Percentiles rank a stretch among this genome's conserved stretches.
Evolutionary conservation across 2,113 vertebrate species (phyloP).

Genomic region (Mormyrus iriodes): DNA sequence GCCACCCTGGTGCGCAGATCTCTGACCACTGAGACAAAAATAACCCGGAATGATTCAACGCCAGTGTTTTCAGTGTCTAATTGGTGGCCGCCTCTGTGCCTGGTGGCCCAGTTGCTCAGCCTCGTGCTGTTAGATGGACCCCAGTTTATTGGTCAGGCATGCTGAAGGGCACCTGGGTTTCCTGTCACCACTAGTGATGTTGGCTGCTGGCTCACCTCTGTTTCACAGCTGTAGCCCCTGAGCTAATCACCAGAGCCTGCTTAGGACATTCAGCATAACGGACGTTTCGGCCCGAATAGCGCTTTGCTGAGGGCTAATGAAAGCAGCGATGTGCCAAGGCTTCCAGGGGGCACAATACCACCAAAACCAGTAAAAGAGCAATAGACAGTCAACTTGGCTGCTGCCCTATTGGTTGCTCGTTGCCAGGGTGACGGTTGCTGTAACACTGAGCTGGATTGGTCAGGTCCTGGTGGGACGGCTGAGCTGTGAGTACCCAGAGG

Average conservation of each 20-base stretch:
- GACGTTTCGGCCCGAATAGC: not conserved
- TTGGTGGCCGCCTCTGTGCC: slow-evolving; percentile 24
- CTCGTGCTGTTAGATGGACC: slow-evolving; percentile 18
- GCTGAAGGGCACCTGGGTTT: slow-evolving; percentile 18
- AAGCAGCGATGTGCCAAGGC: not conserved
- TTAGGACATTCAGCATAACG: slow-evolving; percentile 24
- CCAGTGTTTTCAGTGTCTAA: slow-evolving; percentile 16
- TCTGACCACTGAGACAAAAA: slow-evolving; percentile 28
- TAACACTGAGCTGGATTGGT: slow-evolving; percentile 21
- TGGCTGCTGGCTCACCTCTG: not conserved
- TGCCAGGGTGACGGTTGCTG: slow-evolving; percentile 32
- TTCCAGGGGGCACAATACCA: not conserved
- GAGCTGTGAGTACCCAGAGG: slow-evolving; percentile 15
- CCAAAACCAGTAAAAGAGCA: slow-evolving; percentile 24
- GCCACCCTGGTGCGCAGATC: slow-evolving; percentile 22
- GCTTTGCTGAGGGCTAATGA: not conserved
- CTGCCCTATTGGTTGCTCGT: slow-evolving; percentile 31
- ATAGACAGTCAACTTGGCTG: slow-evolving; percentile 33
- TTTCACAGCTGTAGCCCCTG: not conserved
- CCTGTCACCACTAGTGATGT: slow-evolving; percentile 3
- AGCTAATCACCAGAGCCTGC: slow-evolving; percentile 20
- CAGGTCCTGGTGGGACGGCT: slow-evolving; percentile 18
- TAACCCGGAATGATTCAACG: slow-evolving; percentile 15
- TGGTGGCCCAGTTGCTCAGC: slow-evolving; percentile 10
- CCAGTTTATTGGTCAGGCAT: slow-evolving; percentile 25